phyloP scores from a whole-genome alignment of 2,113 vertebrate genomes.

The Cyprinus carpio region DNA sequence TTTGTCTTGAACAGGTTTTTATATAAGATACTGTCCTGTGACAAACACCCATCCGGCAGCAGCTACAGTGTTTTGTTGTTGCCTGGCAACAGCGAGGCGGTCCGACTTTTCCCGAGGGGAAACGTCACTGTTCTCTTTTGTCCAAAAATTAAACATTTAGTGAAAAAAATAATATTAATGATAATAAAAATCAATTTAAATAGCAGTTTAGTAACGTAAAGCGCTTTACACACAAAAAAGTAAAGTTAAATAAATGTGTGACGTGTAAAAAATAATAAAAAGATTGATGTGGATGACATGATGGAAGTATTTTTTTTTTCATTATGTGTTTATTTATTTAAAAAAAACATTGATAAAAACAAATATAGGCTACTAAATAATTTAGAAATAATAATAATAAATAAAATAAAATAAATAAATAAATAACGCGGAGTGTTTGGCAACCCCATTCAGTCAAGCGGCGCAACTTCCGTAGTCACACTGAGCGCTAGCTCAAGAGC shows the following conservation, averaged over 20 bases:
- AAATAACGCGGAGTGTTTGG: constrained; percentile 8
- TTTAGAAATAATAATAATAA: neutral
- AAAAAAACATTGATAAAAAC: neutral
- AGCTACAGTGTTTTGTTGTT: constrained; percentile 58
- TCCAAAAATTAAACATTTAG: neutral
- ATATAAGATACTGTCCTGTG: neutral
- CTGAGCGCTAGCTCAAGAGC: constrained; percentile 37
- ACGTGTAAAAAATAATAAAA: neutral
- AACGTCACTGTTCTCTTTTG: constrained; percentile 8
- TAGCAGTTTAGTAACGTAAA: neutral
- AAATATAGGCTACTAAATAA: neutral
- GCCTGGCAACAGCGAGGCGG: constrained; percentile 68
- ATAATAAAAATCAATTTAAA: neutral
- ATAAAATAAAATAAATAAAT: too few relatives aligned
- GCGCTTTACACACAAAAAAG: neutral
- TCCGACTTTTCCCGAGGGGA: neutral
- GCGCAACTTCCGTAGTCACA: constrained; percentile 46
- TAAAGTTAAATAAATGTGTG: too few relatives aligned
- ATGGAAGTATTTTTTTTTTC: neutral
- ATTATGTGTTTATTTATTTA: neutral
- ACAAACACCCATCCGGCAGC: neutral
- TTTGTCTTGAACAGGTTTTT: neutral
- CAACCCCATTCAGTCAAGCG: constrained; percentile 16
- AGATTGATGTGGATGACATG: neutral
- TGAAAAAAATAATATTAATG: neutral